Evolutionary conservation across 2,888 invertebrate genomes (phyloP).

Genomic region (Dasysyrphus tricinctus): DNA sequence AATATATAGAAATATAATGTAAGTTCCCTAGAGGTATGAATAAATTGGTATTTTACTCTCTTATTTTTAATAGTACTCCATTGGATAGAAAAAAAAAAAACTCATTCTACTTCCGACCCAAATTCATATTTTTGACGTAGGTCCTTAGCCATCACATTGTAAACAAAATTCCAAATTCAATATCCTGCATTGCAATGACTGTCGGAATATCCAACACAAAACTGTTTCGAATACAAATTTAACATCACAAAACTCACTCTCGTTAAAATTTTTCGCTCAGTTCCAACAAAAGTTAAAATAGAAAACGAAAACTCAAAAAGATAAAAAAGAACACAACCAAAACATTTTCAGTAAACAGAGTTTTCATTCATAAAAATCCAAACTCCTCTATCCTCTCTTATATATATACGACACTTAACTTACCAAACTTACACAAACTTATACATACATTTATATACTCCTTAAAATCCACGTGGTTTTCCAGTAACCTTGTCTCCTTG

Average conservation of each 20-base stretch:
- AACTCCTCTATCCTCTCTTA: constrained; percentile 1
- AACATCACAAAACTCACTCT: neutral
- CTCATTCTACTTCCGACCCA: neutral
- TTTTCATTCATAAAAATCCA: constrained; percentile 65
- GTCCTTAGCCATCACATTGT: neutral
- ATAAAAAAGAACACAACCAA: neutral
- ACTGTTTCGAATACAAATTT: neutral
- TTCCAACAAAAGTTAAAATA: constrained; percentile 36
- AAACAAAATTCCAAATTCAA: neutral
- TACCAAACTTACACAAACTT: neutral
- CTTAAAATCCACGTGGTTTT: constrained; percentile 49
- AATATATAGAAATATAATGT: no score
- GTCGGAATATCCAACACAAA: neutral
- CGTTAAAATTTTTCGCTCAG: constrained; percentile 47
- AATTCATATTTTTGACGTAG: neutral
- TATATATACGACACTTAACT: neutral
- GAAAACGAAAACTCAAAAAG: neutral
- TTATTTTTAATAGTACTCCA: neutral
- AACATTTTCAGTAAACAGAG: constrained; percentile 12
- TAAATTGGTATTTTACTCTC: neutral
- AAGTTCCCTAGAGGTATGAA: no score
- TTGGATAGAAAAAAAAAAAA: neutral
- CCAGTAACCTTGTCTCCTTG: constrained; percentile 26
- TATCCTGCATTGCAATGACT: neutral
- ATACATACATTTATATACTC: neutral